These are phyloP conservation scores for Hesperophylax magnus DNA, from an alignment of 1,140 invertebrate genomes.

Conservation along the genomic window DNA sequence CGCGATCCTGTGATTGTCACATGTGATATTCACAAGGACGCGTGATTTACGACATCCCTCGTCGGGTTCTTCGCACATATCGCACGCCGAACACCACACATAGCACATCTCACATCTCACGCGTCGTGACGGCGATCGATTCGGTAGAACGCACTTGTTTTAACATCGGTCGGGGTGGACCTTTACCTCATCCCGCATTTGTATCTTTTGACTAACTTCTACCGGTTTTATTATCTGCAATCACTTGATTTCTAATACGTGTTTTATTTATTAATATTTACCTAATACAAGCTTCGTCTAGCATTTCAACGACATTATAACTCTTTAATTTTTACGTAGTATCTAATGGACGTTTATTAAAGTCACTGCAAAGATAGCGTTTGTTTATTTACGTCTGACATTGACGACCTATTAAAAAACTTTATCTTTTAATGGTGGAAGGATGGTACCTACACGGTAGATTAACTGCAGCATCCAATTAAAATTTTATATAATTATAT, in stretches of 20 bases:
- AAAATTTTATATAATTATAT: constrained; percentile 21
- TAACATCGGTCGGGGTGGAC: too few species aligned
- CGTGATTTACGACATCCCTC: background rate
- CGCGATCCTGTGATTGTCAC: background rate
- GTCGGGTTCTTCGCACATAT: background rate
- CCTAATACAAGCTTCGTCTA: too few species aligned
- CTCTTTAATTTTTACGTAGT: too few species aligned
- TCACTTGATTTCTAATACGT: too few species aligned
- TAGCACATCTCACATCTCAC: background rate
- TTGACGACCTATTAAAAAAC: constrained; percentile 22
- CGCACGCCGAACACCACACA: background rate
- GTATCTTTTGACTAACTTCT: too few species aligned
- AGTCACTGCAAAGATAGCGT: too few species aligned
- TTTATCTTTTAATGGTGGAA: constrained; percentile 18
- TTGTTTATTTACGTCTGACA: background rate
- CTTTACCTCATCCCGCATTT: too few species aligned
- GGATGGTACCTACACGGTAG: background rate
- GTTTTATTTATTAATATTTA: too few species aligned
- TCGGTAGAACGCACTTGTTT: background rate
- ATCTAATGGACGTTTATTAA: too few species aligned
- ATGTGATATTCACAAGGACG: background rate
- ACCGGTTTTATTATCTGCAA: too few species aligned
- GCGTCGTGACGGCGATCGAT: constrained; percentile 8
- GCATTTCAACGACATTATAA: too few species aligned
- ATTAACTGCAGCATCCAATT: constrained; percentile 16